A percentile compares a stretch with the other conserved stretches of the same genome.
Conservation (phyloP, 1,140 invertebrate species). For the Lepidurus packardi region DNA sequence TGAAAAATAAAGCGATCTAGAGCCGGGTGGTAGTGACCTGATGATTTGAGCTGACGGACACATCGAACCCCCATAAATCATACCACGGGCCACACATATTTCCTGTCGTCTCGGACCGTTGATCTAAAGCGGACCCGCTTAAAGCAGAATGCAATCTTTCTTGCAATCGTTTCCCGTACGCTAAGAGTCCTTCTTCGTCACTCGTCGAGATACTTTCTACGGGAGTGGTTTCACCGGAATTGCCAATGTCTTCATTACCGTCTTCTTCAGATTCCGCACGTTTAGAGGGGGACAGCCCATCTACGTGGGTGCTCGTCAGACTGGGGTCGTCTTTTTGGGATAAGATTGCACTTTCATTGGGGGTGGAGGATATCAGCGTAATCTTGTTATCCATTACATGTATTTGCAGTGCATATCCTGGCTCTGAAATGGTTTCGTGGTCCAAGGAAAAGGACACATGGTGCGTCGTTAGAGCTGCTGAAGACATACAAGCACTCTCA, state of each 20-base stretch:
- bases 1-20: background rate
- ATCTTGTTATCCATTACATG: slow-evolving; percentile 3
- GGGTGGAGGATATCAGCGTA: background rate
- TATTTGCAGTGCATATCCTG: background rate
- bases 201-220: slow-evolving; percentile 23
- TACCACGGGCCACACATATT: slow-evolving; percentile 81
- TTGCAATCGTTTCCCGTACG: slow-evolving; percentile 47
- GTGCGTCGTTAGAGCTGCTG: background rate
- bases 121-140: slow-evolving; percentile 50
- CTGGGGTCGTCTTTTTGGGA: slow-evolving; percentile 3
- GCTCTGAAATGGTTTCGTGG: background rate
- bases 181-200: slow-evolving; percentile 40
- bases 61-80: slow-evolving; percentile 68
- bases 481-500: background rate
- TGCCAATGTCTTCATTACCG: slow-evolving; percentile 42
- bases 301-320: slow-evolving; percentile 19
- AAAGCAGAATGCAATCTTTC: slow-evolving; percentile 47
- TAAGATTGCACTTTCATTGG: slow-evolving; percentile 36
- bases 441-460: background rate
- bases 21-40: background rate
- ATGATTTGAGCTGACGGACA: slow-evolving; percentile 43
- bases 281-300: background rate
- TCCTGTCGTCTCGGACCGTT: slow-evolving; percentile 50
- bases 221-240: background rate
- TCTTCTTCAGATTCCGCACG: slow-evolving; percentile 9